Evolutionary conservation across 2,113 vertebrate species (phyloP).

Genomic region (Oriolus oriolus): DNA sequence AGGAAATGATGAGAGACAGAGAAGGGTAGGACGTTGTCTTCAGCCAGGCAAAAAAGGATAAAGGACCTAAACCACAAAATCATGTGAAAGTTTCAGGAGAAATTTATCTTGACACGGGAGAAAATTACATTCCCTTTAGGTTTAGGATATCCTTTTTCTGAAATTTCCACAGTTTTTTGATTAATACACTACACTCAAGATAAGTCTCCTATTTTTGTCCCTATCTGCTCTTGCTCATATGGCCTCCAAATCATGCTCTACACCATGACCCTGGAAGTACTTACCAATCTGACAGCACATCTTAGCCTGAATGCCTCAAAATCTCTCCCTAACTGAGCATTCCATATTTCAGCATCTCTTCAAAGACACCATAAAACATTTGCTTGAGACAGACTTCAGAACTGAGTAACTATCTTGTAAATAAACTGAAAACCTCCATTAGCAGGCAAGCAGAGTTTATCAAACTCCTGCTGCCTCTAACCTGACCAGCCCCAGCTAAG

Average conservation of each 20-base stretch:
- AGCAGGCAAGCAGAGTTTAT: background rate
- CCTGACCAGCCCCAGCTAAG: background rate
- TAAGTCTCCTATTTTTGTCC: background rate
- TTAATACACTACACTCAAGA: background rate
- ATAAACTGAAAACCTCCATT: background rate
- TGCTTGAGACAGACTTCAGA: background rate
- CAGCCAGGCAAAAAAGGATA: background rate
- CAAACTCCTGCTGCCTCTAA: background rate
- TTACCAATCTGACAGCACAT: background rate
- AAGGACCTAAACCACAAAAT: background rate
- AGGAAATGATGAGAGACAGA: background rate
- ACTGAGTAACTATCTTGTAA: background rate
- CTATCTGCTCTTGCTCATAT: background rate
- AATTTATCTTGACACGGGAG: background rate
- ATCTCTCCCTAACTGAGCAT: background rate
- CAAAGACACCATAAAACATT: background rate
- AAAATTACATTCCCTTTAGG: background rate
- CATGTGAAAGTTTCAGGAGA: background rate
- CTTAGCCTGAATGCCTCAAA: background rate
- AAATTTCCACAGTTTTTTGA: background rate
- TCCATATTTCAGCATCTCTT: background rate
- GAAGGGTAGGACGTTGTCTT: accelerated
- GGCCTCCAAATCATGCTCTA: background rate
- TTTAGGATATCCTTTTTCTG: background rate
- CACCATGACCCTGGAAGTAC: background rate